phyloP scores from a whole-genome alignment of 1,140 invertebrate genomes.

The Contarinia nasturtii region DNA sequence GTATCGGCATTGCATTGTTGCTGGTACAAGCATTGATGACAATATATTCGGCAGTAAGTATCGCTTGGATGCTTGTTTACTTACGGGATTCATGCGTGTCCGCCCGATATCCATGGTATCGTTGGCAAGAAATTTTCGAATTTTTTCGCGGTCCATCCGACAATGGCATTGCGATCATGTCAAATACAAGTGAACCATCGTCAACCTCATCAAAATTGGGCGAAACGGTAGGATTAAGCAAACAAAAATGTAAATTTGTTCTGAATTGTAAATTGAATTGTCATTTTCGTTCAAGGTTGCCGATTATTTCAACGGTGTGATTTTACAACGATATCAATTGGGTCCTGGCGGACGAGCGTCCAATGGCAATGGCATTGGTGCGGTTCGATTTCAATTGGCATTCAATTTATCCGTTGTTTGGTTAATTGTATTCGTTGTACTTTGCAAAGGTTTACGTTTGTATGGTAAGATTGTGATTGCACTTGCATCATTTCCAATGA shows the following conservation, averaged over 20 bases:
- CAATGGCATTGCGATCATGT: constrained; percentile 11
- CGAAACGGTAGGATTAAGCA: no score
- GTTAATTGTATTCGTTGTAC: constrained; percentile 74
- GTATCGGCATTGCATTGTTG: constrained; percentile 65
- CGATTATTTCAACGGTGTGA: constrained; percentile 64
- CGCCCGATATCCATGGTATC: constrained; percentile 47
- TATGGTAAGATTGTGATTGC: constrained; percentile 52
- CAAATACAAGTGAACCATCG: no score
- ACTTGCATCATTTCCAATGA: constrained; percentile 12
- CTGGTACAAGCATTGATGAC: constrained; percentile 62
- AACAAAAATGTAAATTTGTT: no score
- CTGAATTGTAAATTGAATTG: no score
- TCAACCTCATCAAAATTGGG: constrained; percentile 35
- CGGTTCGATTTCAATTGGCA: constrained; percentile 37
- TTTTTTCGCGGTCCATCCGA: constrained; percentile 29
- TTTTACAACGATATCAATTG: constrained; percentile 49
- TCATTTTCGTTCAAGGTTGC: no score
- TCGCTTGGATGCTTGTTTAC: constrained; percentile 81
- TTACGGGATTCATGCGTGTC: constrained; percentile 75
- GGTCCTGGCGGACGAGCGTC: constrained; percentile 29
- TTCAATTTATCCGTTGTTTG: constrained; percentile 79
- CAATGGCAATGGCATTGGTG: not conserved
- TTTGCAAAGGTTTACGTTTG: constrained; percentile 71
- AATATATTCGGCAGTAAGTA: constrained; percentile 67
- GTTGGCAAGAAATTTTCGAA: constrained; percentile 58